Evolutionary conservation across 1,140 invertebrate genomes (phyloP), one percentile per base, ranked within the genome.

Genomic region (Atopsyche davidsoni): DNA sequence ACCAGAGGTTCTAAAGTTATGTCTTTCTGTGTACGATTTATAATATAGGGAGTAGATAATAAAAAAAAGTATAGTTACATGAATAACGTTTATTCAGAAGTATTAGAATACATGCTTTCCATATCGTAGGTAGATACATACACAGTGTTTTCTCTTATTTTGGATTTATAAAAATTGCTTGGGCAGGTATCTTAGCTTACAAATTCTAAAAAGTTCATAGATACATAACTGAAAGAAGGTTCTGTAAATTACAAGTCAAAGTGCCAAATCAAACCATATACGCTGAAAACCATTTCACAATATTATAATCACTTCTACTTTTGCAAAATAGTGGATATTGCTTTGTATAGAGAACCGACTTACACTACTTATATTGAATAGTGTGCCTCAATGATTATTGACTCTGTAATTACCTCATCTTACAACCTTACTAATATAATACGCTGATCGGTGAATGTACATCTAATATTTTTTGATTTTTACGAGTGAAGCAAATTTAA

Each of bases 31-130:
- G 11, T 16, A 16, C 16, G n/a, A 34, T 16, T 34, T 34, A 13
- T 34, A 34, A 13, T 34, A 13, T 13, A 13, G 3, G 16, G 16
- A 34, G 4, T 34, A 34, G n/a, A 16, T 34, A 16, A 34, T 16
- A 34, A n/a, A 34, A 16, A 3, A 34, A 34, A 16, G n/a, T n/a
- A n/a, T n/a, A n/a, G n/a, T 38, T 52, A 48, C 55, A 52, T 57
- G 49, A 51, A 56, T 51, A 57, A 49, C 40, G 36, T 57, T 57
- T 57, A 57, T 57, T 57, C 50, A 55, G 45, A 57, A 57, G 49
- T 48, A 55, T 55, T 38, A 50, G 42, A 55, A 46, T 56, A 56
- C 53, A 56, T 46, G 32, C 22, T 49, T 49, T 47, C 44, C 21
- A 42, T 54, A 45, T 55, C 53, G 51, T 55, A 36, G 47, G 52